Percentiles rank a stretch among this genome's conserved stretches.
Evolutionary conservation across 2,113 vertebrate genomes (phyloP).

Genomic region (Tychaedon coryphoeus): DNA sequence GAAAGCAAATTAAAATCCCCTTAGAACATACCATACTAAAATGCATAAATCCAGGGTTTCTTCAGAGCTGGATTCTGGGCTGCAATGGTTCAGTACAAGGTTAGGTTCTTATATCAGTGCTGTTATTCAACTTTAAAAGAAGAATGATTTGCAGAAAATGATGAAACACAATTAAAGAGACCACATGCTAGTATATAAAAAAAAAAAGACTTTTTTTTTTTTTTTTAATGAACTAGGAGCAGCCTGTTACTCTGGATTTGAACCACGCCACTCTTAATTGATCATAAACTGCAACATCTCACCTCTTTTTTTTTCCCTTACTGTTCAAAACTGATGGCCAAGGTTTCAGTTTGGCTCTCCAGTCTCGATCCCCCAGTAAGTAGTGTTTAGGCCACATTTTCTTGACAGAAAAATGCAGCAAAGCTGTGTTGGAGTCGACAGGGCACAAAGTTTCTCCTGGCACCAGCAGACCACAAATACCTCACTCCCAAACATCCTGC

Average conservation of each 20-base stretch:
- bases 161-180: not conserved
- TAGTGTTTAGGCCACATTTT: not conserved
- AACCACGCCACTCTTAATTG: not conserved
- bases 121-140: not conserved
- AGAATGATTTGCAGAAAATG: not conserved
- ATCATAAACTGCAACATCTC: not conserved
- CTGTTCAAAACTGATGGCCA: not conserved
- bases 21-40: not conserved
- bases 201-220: not conserved
- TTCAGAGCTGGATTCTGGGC: not conserved
- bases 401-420: not conserved
- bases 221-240: not conserved
- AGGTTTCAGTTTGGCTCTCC: not conserved
- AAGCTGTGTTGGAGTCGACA: not conserved
- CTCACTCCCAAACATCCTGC: not conserved
- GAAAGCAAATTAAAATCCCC: not conserved
- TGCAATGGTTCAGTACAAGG: not conserved
- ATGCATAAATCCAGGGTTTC: not conserved
- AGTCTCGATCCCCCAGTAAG: not conserved
- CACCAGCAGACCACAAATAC: not conserved
- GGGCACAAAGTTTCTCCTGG: not conserved
- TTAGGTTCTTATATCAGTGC: not conserved
- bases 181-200: not conserved
- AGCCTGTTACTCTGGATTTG: not conserved
- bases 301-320: not conserved